Evolutionary conservation across 2,113 vertebrate species (phyloP).

Genomic region (Campylorhamphus procurvoides): DNA sequence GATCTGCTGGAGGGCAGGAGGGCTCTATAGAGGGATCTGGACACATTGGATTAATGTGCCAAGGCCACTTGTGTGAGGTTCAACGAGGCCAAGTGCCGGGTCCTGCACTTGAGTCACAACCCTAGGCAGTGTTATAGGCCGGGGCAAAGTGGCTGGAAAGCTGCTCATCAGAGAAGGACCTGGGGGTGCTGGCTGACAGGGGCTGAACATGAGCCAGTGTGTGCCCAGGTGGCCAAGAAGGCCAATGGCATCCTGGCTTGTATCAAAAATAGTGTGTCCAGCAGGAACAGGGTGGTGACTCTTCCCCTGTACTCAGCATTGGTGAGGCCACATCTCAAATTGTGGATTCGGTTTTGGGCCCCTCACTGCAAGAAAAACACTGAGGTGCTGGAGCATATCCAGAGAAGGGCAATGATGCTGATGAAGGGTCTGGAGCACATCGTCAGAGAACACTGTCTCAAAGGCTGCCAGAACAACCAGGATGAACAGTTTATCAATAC

Average conservation of each 20-base stretch:
- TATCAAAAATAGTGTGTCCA: background rate
- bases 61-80: background rate
- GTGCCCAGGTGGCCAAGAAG: background rate
- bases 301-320: rapidly evolving
- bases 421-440: background rate
- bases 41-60: too few relatives aligned
- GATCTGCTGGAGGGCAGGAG: background rate
- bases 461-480: too few relatives aligned
- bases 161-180: rapidly evolving
- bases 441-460: too few relatives aligned
- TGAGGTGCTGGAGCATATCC: rapidly evolving
- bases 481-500: too few relatives aligned
- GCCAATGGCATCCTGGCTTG: background rate
- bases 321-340: background rate
- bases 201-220: background rate
- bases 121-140: rapidly evolving
- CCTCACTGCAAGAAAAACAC: rapidly evolving
- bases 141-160: background rate
- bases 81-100: background rate
- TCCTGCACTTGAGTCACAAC: background rate
- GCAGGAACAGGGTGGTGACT: background rate
- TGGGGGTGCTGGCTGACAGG: rapidly evolving
- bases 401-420: background rate
- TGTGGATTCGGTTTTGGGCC: background rate
- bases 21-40: background rate